Evolutionary conservation across 2,888 invertebrate genomes (phyloP), one percentile per base, ranked within the genome.

Genomic region (Drosophila neotestacea): DNA sequence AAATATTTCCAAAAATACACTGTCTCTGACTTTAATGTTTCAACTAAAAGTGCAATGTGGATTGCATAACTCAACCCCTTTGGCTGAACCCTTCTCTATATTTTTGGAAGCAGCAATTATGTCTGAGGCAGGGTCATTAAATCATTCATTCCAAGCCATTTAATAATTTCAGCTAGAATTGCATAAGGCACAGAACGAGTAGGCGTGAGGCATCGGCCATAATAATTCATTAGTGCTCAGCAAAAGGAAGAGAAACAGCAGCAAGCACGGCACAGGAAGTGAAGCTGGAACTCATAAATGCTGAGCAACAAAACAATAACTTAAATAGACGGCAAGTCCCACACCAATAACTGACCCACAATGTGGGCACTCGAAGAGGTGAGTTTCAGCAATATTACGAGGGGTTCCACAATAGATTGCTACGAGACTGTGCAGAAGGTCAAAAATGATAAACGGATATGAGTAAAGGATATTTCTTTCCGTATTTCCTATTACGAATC

Each of bases 361-460:
- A 62, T 61, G 56, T 56, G 50, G 42, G 65, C 66, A 61, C 44
- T 60, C 59, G 48, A 41, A 54, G 62, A 61, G 64, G 79, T 61
- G 60, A 39, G 50, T 11, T 73, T 22, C 7, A 41, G 30, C 34
- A 32, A 13, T 32, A 41, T 38, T 36, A 4, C 32, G 47, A 60
- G 54, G 71, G 72, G 67, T 79, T 63, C 41, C 69, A 72, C 77
- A 72, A 77, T 79, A 74, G 70, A 79, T 32, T 32, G 32, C 9
- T 32, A 71, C 70, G 58, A 75, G 69, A 73, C 51, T 62, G 72
- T 68, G 81, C 89, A 90, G 85, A 90, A 89, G 89, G 89, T 90
- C 90, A 90, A 85, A 90, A 89, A 90, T 90, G 90, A 89, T 89
- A 89, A 90, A 90, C 89, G 89, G 90, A 90, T 90, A 85, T 89